A percentile compares a stretch with the other conserved stretches of the same genome.
phyloP scores from a whole-genome alignment of 2,113 vertebrate genomes.

The Clupea harengus region DNA sequence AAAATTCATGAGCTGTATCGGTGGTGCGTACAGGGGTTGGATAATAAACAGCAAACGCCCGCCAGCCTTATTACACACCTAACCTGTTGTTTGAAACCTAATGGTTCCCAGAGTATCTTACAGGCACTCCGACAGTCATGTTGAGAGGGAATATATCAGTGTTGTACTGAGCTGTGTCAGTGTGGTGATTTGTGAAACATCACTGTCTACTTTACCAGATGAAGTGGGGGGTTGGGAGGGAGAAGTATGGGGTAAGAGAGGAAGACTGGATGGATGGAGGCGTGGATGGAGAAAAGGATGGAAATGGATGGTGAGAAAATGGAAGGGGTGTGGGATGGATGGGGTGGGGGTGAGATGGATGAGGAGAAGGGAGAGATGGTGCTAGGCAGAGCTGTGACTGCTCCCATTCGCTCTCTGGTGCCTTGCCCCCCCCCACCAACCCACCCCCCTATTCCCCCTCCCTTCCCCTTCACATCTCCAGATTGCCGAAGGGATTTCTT shows the following conservation, averaged over 20 bases:
- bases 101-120: not conserved
- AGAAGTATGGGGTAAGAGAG: not conserved
- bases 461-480: constrained; percentile 15
- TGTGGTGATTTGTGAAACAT: constrained; percentile 29
- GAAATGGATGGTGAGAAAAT: constrained; percentile 16
- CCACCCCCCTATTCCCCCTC: not conserved
- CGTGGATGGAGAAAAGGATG: not conserved
- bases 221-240: not conserved
- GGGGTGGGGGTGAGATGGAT: not conserved
- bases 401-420: not conserved
- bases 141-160: constrained; percentile 33
- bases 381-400: not conserved
- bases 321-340: not conserved
- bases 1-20: not conserved
- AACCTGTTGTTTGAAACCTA: not conserved
- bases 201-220: constrained; percentile 14
- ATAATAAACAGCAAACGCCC: not conserved
- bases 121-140: not conserved
- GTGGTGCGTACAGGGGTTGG: not conserved
- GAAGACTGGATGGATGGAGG: not conserved
- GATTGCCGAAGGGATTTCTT: constrained; percentile 8
- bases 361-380: not conserved
- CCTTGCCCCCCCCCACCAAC: not conserved
- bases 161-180: constrained; percentile 40
- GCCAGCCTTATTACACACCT: constrained; percentile 2